Evolutionary conservation across 2,797 vertebrate species (phyloP), one percentile per base, ranked within the genome.

Genomic region (Selene dorsalis): DNA sequence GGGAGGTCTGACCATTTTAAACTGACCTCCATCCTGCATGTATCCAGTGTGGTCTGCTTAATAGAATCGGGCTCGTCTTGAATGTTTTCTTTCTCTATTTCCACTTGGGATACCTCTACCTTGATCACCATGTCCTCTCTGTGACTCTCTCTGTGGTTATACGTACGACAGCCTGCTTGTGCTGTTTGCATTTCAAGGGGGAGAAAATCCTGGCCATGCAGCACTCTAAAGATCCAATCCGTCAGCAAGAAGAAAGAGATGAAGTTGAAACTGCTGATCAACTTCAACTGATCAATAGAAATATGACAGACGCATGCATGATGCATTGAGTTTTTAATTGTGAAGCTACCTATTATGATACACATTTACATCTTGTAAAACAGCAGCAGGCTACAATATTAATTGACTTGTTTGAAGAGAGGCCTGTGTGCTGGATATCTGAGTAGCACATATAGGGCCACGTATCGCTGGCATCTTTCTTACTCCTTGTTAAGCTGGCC

Each of bases 401-500:
- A 35, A 11, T 41, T 32, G 18, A 47, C 43, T n/a, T 48, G 26
- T 62, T 62, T 43, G n/a, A 41, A 41, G 13, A 24, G 6, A 61
- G 5, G 9, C 22, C 13, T 30, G 0, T 65, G 47, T 24, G 30
- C 32, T 66, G 38, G n/a, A 28, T 32, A 30, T 14, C 17, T 22
- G 30, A 45, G 50, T 20, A 62, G 57, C 20, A 66, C 4, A 55
- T 35, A 32, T 57, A 39, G 3, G 63, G 24, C n/a, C 12, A 7
- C 9, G 45, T 74, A 20, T 45, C 52, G 12, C 22, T 65, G 32
- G 61, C 41, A 72, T 62, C 20, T 63, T 39, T 59, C 55, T 50
- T 35, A 58, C 18, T 53, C 17, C 32, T 24, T 55, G 41, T 55
- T 45, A 57, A 69, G 55, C 22, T 41, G 52, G 35, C 13, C 53